phyloP scores from a whole-genome alignment of 2,797 vertebrate species.

The Nannoperca obscura region DNA sequence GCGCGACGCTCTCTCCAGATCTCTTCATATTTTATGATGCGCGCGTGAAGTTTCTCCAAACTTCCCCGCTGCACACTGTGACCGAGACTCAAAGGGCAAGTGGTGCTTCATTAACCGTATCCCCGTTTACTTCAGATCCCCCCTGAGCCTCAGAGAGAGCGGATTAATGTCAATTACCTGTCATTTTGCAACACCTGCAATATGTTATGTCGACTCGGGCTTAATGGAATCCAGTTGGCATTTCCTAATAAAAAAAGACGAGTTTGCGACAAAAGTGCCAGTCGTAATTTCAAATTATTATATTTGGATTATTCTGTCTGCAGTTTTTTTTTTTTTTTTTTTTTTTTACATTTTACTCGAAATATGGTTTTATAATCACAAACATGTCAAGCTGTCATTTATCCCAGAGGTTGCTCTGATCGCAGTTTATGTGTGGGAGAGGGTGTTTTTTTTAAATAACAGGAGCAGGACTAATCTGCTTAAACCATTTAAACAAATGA shows the following conservation, averaged over 20 bases:
- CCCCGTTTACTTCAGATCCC: slow-evolving; percentile 77
- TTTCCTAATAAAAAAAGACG: neutral
- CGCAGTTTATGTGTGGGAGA: neutral
- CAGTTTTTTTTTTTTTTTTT: neutral
- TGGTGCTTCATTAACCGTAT: slow-evolving; percentile 83
- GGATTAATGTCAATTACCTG: slow-evolving; percentile 84
- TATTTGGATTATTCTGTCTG: neutral
- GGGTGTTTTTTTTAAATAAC: neutral
- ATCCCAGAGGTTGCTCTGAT: neutral
- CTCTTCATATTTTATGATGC: slow-evolving; percentile 31
- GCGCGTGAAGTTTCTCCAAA: slow-evolving; percentile 72
- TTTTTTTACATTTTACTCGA: too few relatives aligned
- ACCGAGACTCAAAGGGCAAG: slow-evolving; percentile 81
- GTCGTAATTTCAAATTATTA: neutral
- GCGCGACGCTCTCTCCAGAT: neutral
- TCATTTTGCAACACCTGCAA: slow-evolving; percentile 76
- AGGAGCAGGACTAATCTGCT: slow-evolving; percentile 27
- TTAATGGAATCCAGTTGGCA: slow-evolving; percentile 11
- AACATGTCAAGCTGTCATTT: neutral
- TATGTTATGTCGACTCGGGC: slow-evolving; percentile 34
- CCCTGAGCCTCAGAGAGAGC: slow-evolving; percentile 70
- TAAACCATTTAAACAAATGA: slow-evolving; percentile 32
- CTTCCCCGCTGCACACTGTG: slow-evolving; percentile 76
- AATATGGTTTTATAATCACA: fast-evolving
- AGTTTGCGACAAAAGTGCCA: neutral